Conservation (phyloP, 2,888 invertebrate genomes). For the Rhodophaea formosa region DNA sequence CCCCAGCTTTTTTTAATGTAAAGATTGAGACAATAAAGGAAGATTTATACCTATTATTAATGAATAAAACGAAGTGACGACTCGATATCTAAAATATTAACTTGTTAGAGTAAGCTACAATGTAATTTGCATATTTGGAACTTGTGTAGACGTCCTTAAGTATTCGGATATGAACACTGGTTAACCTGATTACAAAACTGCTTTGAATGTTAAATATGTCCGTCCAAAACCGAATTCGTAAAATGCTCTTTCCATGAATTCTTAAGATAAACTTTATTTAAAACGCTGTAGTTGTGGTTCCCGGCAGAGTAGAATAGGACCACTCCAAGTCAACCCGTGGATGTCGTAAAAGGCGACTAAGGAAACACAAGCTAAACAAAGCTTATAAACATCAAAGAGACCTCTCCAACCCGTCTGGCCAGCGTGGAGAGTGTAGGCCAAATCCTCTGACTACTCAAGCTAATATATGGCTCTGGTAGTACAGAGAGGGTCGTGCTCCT, state of each 20-base stretch:
- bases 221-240: slow-evolving; percentile 22
- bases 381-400: too few relatives aligned
- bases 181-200: slow-evolving; percentile 36
- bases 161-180: slow-evolving; percentile 35
- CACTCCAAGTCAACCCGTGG: too few relatives aligned
- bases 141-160: slow-evolving; percentile 45
- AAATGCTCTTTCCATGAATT: slow-evolving; percentile 16
- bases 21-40: slow-evolving; percentile 79
- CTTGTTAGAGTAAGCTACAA: slow-evolving; percentile 63
- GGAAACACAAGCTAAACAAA: too few relatives aligned
- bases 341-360: too few relatives aligned
- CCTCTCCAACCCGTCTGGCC: too few relatives aligned
- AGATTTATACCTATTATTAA: slow-evolving; percentile 77
- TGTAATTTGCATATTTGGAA: slow-evolving; percentile 48
- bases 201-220: slow-evolving; percentile 22
- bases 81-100: slow-evolving; percentile 72
- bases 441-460: too few relatives aligned
- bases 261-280: neutral
- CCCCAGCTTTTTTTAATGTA: slow-evolving; percentile 68
- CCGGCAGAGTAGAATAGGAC: too few relatives aligned
- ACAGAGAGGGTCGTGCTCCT: too few relatives aligned
- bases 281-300: too few relatives aligned
- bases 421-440: too few relatives aligned
- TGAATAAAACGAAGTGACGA: slow-evolving; percentile 69
- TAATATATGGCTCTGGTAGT: too few relatives aligned